Base-by-base conservation (phyloP, 2,888 invertebrate genomes). In the Ophion costatus region DNA sequence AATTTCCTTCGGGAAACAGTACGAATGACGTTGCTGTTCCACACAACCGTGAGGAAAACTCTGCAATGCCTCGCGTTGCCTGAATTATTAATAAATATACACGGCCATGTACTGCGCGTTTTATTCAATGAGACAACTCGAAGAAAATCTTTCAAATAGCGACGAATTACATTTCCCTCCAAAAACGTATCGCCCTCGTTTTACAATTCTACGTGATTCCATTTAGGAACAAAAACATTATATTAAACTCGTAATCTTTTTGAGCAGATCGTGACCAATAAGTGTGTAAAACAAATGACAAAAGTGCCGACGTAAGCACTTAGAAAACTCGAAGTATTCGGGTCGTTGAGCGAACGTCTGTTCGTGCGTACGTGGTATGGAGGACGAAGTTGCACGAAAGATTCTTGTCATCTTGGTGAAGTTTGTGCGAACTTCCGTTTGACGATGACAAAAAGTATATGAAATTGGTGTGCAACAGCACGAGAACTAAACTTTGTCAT, bases 1-100 rank as follows among this genome's bases (percentile, higher is more conserved):
- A 93, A 93, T 93, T 93, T 93, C 93, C 93, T 93, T 92, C 93
- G 93, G 93, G 93, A 93, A 91, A 93, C 93, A 90, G 83, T 85
- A 86, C 89, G 89, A 90, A 89, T 90, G 91, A 91, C 92, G 91
- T 91, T 89, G 90, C 88, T 77, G 73, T 38, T 69, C 42, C 66
- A 22, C 51, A 75, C 64, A 63, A 77, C 59, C 57, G 20, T n/a
- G 71, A 83, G 76, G 20, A 70, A 78, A 80, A 80, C 75, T 75
- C 76, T 75, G 82, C 82, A 85, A 57, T 73, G 67, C 80, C 64
- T 66, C 61, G 64, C 64, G 17, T 29, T 63, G 29, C 45, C 29
- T 85, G 71, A 76, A 85, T 85, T 82, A 82, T 85, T 80, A 78
- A 85, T 75, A 70, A 70, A 64, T 73, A 73, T n/a, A 64, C 56